Conservation (phyloP, 2,113 vertebrate genomes). For the Pangasianodon gigas region DNA sequence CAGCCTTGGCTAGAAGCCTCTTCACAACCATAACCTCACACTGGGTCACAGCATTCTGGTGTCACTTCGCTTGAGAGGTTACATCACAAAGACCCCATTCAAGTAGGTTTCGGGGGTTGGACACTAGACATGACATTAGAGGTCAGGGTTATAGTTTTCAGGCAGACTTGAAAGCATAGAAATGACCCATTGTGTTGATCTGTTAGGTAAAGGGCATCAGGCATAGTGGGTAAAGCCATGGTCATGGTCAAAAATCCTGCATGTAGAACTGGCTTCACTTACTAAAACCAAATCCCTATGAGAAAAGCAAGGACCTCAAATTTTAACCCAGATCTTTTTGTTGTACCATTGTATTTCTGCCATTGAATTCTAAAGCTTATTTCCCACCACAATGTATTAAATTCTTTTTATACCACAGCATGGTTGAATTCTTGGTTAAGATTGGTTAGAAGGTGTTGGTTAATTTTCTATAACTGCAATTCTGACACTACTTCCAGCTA, state of each 20-base stretch:
- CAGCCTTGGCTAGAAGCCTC: conserved; percentile 1
- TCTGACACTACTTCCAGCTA: not conserved
- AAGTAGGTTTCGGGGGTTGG: conserved; percentile 22
- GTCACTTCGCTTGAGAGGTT: conserved; percentile 4
- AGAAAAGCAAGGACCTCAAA: not conserved
- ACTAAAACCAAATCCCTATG: not conserved
- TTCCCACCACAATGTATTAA: not conserved
- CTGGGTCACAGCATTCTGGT: conserved; percentile 5
- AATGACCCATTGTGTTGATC: conserved; percentile 30
- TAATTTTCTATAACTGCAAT: not conserved
- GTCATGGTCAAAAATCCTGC: conserved; percentile 18
- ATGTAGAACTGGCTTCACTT: not conserved
- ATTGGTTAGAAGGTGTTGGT: not conserved
- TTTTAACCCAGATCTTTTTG: not conserved
- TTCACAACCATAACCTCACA: not conserved
- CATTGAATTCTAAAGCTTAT: not conserved
- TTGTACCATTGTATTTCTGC: not conserved
- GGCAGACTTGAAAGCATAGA: conserved; percentile 25
- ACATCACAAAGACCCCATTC: conserved; percentile 19
- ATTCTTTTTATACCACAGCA: not conserved
- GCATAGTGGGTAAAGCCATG: conserved; percentile 23
- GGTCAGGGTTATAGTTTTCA: conserved; percentile 30
- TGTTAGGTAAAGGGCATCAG: conserved; percentile 36
- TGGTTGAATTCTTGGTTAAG: not conserved
- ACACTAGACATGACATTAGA: conserved; percentile 36